phyloP scores from a whole-genome alignment of 2,888 invertebrate genomes.

The Aphrophora alni region DNA sequence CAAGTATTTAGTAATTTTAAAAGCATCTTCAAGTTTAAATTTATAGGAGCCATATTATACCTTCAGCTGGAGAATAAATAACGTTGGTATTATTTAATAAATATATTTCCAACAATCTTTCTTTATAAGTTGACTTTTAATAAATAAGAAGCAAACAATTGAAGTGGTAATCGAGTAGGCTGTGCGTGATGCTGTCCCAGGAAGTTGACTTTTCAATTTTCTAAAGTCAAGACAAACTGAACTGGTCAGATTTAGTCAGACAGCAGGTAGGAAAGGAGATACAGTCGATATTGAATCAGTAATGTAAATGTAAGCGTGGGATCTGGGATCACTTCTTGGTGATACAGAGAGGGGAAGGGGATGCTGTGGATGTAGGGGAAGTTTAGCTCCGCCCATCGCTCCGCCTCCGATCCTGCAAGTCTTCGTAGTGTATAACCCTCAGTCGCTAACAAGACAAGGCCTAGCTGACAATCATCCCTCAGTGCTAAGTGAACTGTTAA shows the following conservation, averaged over 20 bases:
- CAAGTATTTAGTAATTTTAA: too few species aligned
- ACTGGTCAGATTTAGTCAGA: not conserved
- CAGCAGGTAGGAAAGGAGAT: not conserved
- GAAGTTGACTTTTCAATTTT: too few species aligned
- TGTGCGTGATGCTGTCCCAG: too few species aligned
- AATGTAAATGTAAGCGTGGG: constrained; percentile 1
- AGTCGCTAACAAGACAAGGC: not conserved
- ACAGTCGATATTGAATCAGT: not conserved
- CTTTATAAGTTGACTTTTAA: too few species aligned
- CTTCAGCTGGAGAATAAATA: too few species aligned
- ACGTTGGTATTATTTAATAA: too few species aligned
- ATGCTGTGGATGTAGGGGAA: not conserved
- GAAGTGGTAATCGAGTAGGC: too few species aligned
- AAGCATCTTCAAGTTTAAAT: too few species aligned
- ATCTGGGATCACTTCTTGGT: not conserved
- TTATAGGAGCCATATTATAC: too few species aligned
- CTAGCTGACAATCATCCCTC: not conserved
- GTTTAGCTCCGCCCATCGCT: not conserved
- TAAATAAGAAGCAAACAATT: too few species aligned
- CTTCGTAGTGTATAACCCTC: not conserved
- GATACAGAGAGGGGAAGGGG: not conserved
- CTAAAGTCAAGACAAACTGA: too few species aligned
- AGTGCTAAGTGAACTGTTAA: not conserved
- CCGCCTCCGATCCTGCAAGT: not conserved
- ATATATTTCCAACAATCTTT: too few species aligned